phyloP scores from a whole-genome alignment of 2,113 vertebrate genomes.

The Carassius carassius region DNA sequence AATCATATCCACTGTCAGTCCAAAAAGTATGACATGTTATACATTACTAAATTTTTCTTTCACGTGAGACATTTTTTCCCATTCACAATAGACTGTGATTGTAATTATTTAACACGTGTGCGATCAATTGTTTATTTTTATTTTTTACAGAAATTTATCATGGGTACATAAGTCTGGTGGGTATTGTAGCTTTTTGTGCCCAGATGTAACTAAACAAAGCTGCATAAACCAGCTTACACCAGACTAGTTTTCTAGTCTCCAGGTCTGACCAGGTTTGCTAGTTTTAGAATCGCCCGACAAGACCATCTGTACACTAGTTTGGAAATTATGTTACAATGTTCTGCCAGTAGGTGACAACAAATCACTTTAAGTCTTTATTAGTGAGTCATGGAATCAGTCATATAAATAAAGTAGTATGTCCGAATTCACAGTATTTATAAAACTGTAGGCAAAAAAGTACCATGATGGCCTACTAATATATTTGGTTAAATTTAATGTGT shows the following conservation, averaged over 20 bases:
- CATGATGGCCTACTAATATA: not conserved
- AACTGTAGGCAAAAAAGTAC: not conserved
- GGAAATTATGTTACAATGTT: not conserved
- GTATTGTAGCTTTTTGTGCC: not conserved
- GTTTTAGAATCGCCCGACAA: not conserved
- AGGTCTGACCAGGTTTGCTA: not conserved
- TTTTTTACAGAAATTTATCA: constrained; percentile 16
- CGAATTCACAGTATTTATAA: not conserved
- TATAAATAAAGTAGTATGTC: not conserved
- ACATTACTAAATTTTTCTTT: constrained; percentile 45
- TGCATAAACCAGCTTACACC: no score
- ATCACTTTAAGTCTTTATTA: not conserved
- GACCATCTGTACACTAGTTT: not conserved
- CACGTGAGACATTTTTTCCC: constrained; percentile 5
- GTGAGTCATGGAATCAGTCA: not conserved
- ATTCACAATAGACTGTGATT: constrained; percentile 46
- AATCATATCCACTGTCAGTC: constrained; percentile 51
- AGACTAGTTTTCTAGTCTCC: no score
- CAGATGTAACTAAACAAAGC: not conserved
- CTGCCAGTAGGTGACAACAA: no score
- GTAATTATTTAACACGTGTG: constrained; percentile 43
- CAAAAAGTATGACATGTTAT: constrained; percentile 28
- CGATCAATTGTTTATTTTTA: not conserved
- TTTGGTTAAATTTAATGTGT: not conserved
- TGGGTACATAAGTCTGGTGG: not conserved